Evolutionary conservation across 2,797 vertebrate genomes (phyloP), one percentile per base, ranked within the genome.

Genomic region (Toxotes lorentzi): DNA sequence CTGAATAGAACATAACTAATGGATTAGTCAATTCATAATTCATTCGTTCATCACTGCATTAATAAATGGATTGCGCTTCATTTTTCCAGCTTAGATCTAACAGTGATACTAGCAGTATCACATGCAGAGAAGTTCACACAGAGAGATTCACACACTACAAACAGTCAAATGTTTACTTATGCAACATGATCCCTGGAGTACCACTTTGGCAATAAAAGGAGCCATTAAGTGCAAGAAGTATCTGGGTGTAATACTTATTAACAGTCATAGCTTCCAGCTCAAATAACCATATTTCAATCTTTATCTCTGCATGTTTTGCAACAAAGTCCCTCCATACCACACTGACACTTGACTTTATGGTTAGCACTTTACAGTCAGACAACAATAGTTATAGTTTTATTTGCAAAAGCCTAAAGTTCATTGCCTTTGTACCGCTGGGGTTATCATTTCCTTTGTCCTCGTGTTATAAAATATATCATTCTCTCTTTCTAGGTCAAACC

Each of bases 111-210:
- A 4, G 13, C 23, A 38, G 59, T 40, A 30, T 35, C 12, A 24
- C 7, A 60, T 14, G 19, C 24, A 45, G 51, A 61, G 21, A 61
- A 24, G 13, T 6, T 21, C 32, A 50, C 40, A 34, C 16, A 57
- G 16, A 32, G 43, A 16, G 4, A 5, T 12, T 47, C 66, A 38
- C 63, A n/a, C 1, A 57, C 21, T 11, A 65, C 58, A 84, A 83
- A 83, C 34, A 85, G 23, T 57, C 2, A 73, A 65, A 32, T 68
- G 34, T 87, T 82, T 54, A 82, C 81, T 69, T 1, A 24, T 12
- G 45, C 10, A 82, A 69, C 48, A 7, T n/a, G 57, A 78, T 82
- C 75, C 41, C 4, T 5, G 1, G 4, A 72, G 8, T 13, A 4
- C 4, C 17, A 8, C 59, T 57, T 27, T 16, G 23, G 27, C 35